A percentile compares a stretch with the other conserved stretches of the same genome.
Conservation (phyloP, 2,888 invertebrate genomes). For the Octodonta nipae region DNA sequence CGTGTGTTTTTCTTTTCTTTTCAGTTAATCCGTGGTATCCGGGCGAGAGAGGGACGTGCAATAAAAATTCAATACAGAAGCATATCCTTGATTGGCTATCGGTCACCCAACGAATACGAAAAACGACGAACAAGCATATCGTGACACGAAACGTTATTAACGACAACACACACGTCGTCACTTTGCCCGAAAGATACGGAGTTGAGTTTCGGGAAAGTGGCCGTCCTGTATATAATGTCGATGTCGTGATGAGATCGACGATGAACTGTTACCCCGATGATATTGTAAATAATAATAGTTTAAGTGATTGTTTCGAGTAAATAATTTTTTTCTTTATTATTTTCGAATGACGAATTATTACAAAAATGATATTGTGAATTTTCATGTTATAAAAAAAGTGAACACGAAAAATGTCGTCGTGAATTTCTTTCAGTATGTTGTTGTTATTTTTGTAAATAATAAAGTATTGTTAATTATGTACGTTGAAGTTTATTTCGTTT, state of each 20-base stretch:
- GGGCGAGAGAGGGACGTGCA: conserved; percentile 22
- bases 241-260: too few relatives aligned
- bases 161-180: too few relatives aligned
- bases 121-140: too few relatives aligned
- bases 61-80: conserved; percentile 18
- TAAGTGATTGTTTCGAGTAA: neutral
- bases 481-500: too few relatives aligned
- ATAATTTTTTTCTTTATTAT: neutral
- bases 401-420: conserved; percentile 12
- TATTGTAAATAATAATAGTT: too few relatives aligned
- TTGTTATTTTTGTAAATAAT: conserved; percentile 28
- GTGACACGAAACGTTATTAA: too few relatives aligned
- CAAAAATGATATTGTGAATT: conserved; percentile 12
- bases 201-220: too few relatives aligned
- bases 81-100: conserved; percentile 21
- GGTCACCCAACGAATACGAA: too few relatives aligned
- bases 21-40: conserved; percentile 22
- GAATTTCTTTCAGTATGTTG: conserved; percentile 25
- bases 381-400: conserved; percentile 7
- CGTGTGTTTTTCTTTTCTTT: conserved; percentile 15
- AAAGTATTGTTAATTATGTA: conserved; percentile 26
- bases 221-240: too few relatives aligned
- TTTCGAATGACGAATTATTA: neutral
- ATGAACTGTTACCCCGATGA: too few relatives aligned
- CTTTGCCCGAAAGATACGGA: too few relatives aligned